These are phyloP conservation scores for Nasonia longicornis DNA, from an alignment of 1,140 invertebrate species.

Conservation along the genomic window DNA sequence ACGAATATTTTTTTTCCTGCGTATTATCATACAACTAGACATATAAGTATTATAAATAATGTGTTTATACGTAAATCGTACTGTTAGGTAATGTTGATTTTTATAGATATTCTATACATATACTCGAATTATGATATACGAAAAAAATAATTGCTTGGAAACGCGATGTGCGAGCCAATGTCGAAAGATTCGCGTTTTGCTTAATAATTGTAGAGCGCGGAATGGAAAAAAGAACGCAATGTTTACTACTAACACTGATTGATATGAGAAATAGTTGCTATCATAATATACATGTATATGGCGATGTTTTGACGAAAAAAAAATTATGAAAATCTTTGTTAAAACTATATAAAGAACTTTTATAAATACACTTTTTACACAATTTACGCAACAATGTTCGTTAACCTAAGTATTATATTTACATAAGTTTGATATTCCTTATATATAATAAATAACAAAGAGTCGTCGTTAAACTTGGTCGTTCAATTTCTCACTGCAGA, in stretches of 20 bases:
- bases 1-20: background rate
- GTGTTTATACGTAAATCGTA: constrained; percentile 13
- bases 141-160: constrained; percentile 12
- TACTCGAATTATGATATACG: constrained; percentile 3
- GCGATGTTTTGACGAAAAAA: constrained; percentile 4
- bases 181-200: constrained; percentile 18
- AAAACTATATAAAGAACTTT: constrained; percentile 43
- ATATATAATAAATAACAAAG: constrained; percentile 33
- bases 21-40: constrained; percentile 8
- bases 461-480: constrained; percentile 1
- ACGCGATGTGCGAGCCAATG: background rate
- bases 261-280: background rate
- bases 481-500: constrained; percentile 59
- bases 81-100: constrained; percentile 36
- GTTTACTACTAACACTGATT: constrained; percentile 26
- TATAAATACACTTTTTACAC: constrained; percentile 44
- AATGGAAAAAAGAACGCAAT: constrained; percentile 11
- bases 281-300: constrained; percentile 10
- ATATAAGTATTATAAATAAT: constrained; percentile 40
- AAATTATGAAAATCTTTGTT: constrained; percentile 28
- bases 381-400: constrained; percentile 38
- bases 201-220: constrained; percentile 31
- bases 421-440: constrained; percentile 27
- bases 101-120: constrained; percentile 30
- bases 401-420: constrained; percentile 40